Evolutionary conservation across 2,797 vertebrate genomes (phyloP), one percentile per base, ranked within the genome.

Genomic region (Anableps anableps): DNA sequence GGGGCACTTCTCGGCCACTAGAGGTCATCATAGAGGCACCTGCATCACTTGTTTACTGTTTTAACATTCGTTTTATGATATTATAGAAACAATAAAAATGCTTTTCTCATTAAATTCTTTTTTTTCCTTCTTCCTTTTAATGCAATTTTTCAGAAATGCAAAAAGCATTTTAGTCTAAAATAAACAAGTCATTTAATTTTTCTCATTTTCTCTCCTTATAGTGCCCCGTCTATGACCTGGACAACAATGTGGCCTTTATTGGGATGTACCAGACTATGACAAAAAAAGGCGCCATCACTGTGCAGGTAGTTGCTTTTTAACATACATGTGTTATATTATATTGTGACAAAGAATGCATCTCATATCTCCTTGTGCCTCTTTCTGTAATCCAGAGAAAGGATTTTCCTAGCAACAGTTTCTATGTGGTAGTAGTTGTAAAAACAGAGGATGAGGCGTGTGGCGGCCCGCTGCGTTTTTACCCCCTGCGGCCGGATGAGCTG

Each of bases 191-290:
- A 29, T 58, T 23, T 36, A 26, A 11, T n/a, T 47, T 3, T 62
- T 34, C 45, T 0, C 36, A 1, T 72, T 6, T 16, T 3, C 29
- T 58, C 36, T 77, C 26, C 50, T 78, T 48, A 1, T 75, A 99
- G 99, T 99, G 99, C 78, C 99, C 99, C 0, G 98, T 99, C 76
- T 99, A 98, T 0, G 99, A 99, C 88, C 92, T 99, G 80, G 98
- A 99, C 95, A 99, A 99, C 94, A 99, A 99, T 0, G 99, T 99
- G 83, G 98, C 97, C 85, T 99, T 99, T 92, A 97, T 97, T 0
- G 99, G 99, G 86, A 99, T 98, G 96, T 99, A 99, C 93, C 99
- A 99, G 95, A 99, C 98, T 1, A 99, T 99, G 97, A 99, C 98
- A 1, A 99, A 97, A 95, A 99, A 97, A 90, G 97, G 96, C 0